Percentiles rank a stretch among this genome's conserved stretches.
These are phyloP conservation scores for Rhinoderma darwinii DNA, from an alignment of 2,113 vertebrate species.

Conservation along the genomic window DNA sequence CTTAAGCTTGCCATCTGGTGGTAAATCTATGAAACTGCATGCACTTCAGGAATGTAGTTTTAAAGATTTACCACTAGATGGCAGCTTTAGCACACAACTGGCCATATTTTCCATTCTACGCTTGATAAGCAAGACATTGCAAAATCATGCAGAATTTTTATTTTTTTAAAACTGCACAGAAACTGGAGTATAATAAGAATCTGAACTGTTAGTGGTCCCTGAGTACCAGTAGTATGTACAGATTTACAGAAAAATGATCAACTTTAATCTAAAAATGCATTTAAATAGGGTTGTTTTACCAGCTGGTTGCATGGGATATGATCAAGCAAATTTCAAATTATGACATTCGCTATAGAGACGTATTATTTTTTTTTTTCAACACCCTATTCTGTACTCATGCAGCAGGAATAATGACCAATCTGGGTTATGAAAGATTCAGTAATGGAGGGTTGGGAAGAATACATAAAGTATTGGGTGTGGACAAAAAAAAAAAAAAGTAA, in stretches of 20 bases:
- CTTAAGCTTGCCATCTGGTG: neutral
- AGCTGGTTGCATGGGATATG: neutral
- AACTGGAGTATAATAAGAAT: neutral
- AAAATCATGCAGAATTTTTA: neutral
- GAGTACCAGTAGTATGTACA: constrained; percentile 29
- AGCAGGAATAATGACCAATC: neutral
- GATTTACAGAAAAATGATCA: neutral
- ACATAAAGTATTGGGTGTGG: neutral
- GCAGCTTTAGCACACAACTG: neutral
- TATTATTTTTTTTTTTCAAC: neutral
- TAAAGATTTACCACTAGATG: neutral
- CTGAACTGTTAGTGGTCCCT: constrained; percentile 23
- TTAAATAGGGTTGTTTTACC: neutral
- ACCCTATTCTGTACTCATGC: neutral
- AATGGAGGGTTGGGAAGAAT: neutral
- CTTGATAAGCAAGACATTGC: neutral
- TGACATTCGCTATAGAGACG: neutral
- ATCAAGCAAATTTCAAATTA: neutral
- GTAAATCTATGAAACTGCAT: neutral
- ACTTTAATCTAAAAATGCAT: neutral
- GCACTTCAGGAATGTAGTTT: neutral
- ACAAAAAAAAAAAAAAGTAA: neutral
- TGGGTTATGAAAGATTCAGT: neutral
- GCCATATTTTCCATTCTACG: neutral
- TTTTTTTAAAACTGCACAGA: neutral